Base-by-base conservation (phyloP, 2,113 vertebrate species). In the Ceratotherium simum region DNA sequence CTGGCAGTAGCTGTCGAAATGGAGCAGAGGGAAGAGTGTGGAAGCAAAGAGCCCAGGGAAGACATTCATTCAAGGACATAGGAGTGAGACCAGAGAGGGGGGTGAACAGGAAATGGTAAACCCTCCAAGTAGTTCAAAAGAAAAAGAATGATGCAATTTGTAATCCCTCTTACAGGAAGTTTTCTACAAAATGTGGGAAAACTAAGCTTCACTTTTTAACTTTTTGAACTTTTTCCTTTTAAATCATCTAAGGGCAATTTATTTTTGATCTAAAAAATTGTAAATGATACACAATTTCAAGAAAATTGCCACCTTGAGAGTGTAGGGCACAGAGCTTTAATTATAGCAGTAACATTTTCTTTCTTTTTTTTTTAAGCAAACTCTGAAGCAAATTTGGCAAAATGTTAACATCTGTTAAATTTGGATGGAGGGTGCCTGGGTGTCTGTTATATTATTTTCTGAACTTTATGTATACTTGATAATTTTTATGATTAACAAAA, bases 371-470 rank as follows among this genome's bases (percentile, higher is more conserved):
- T 90, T 90, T 42, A 80, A 93, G 36, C 25, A 94, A 82, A 80
- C 51, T 95, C 81, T 93, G 86, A 95, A 91, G 39, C 20, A 91
- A 91, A 93, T 83, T 96, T 95, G 86, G 82, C 76, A 97, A 95
- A 97, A 97, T 96, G 96, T 97, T 97, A 97, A 96, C 93, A 97
- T 97, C 93, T 96, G 95, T 91, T 97, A 95, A 69, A 88, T 96
- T 97, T 94, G 87, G 90, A 95, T 95, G 42, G 82, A 89, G 65
- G 39, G 58, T 91, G 31, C 60, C 54, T 42, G 87, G 23, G 51
- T 91, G 20, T 95, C 95, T 96, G 90, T 91, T 94, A 80, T 79
- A 95, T 96, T 97, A 95, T 88, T 95, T 93, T 95, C 83, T 91
- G 51, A 80, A 84, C 78, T 87, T 95, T 81, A 96, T 83, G 82